These are phyloP conservation scores for Lepidurus apus DNA, from an alignment of 1,140 invertebrate species.

Conservation along the genomic window DNA sequence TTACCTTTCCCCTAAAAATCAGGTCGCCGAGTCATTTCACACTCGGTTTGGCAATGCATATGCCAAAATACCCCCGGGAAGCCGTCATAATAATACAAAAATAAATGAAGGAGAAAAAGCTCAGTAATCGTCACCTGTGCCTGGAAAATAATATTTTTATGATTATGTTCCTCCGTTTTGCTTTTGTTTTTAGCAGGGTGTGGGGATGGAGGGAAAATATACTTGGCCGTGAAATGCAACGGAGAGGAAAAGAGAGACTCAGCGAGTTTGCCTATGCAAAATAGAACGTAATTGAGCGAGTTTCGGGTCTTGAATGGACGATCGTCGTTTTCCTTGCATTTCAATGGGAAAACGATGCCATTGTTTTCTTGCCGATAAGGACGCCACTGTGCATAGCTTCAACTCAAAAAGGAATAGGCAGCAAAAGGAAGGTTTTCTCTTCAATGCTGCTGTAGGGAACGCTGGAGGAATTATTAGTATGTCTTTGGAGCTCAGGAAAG, in stretches of 20 bases:
- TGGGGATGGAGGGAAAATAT: neutral
- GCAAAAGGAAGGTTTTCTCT: no score
- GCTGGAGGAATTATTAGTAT: no score
- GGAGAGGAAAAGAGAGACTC: neutral
- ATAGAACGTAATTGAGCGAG: neutral
- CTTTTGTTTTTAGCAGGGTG: neutral
- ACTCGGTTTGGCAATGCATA: neutral
- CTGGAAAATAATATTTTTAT: neutral
- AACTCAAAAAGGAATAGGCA: no score
- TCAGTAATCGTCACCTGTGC: neutral
- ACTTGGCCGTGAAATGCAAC: neutral
- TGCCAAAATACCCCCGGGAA: neutral
- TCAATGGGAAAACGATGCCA: neutral
- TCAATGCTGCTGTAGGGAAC: no score
- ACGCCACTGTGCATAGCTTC: no score
- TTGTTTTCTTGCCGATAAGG: neutral
- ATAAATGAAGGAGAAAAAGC: neutral
- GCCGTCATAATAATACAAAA: neutral
- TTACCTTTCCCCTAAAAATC: neutral
- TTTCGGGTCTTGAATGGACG: neutral
- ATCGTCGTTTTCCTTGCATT: neutral
- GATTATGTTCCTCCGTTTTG: neutral
- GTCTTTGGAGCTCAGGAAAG: no score
- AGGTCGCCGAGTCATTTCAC: neutral
- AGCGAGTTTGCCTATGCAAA: conserved; percentile 7